These are phyloP conservation scores for Imbricaverruca yamaguchii DNA, from an alignment of 2,888 invertebrate species.

Conservation along the genomic window DNA sequence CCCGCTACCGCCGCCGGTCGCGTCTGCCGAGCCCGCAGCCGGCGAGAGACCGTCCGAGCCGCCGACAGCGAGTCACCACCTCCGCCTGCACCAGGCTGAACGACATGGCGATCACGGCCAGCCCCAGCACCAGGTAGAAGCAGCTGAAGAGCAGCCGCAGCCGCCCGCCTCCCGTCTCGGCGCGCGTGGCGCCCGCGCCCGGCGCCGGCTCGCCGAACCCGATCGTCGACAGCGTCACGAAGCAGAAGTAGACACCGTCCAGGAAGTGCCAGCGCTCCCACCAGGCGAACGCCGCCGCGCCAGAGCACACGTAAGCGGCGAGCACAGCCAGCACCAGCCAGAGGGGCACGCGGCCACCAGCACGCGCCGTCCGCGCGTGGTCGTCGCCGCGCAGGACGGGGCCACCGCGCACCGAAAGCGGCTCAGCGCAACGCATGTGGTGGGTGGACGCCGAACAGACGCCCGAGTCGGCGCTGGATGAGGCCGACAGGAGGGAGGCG, in stretches of 20 bases:
- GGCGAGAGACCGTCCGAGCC: conserved; percentile 51
- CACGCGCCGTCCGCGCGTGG: not conserved
- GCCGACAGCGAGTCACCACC: conserved; percentile 62
- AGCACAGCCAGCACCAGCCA: conserved; percentile 58
- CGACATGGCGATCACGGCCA: conserved; percentile 74
- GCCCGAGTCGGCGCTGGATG: not conserved
- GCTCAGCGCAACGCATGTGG: not conserved
- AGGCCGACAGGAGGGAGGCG: not conserved
- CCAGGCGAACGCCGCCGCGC: conserved; percentile 67
- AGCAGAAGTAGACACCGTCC: conserved; percentile 76
- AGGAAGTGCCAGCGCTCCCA: conserved; percentile 73
- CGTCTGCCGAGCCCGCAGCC: not conserved
- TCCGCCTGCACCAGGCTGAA: conserved; percentile 76
- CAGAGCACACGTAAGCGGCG: conserved; percentile 62
- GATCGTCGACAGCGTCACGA: conserved; percentile 73
- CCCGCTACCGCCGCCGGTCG: no score
- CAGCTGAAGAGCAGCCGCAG: conserved; percentile 67
- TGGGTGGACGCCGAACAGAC: not conserved
- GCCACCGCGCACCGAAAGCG: not conserved
- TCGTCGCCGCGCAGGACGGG: not conserved
- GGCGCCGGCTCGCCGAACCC: conserved; percentile 72
- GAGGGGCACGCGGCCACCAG: conserved; percentile 49
- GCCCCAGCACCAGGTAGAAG: conserved; percentile 66
- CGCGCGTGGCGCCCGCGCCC: conserved; percentile 44
- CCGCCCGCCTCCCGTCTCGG: conserved; percentile 22